Conservation (phyloP, 2,113 vertebrate genomes). For the Tinamus guttatus region DNA sequence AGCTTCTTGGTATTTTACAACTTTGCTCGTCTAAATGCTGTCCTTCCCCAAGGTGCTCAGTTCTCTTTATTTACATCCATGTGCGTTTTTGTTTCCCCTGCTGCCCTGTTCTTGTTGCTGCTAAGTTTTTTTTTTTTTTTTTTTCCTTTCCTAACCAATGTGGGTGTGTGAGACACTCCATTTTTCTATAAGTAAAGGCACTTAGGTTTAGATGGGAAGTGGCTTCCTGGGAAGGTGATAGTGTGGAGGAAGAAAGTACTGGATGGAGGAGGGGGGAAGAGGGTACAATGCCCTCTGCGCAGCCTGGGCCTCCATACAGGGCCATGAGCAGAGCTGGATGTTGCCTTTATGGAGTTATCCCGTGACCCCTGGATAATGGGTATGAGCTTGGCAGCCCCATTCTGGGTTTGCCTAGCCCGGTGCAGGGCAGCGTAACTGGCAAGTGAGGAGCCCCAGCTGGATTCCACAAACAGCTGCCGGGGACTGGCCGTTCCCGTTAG, state of each 20-base stretch:
- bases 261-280: not conserved
- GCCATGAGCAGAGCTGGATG: not conserved
- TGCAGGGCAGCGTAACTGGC: not conserved
- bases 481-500: not conserved
- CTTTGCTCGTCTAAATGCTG: constrained; percentile 3
- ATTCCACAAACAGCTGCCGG: not conserved
- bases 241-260: not conserved
- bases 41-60: constrained; percentile 13
- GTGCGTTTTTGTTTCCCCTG: constrained; percentile 39
- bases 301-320: not conserved
- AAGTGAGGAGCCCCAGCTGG: not conserved
- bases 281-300: accelerated
- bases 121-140: not conserved
- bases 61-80: constrained; percentile 49
- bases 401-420: not conserved
- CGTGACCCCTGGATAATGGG: not conserved
- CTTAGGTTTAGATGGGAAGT: not conserved
- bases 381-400: not conserved
- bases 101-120: constrained; percentile 14
- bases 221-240: not conserved
- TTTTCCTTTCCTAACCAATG: too few species aligned
- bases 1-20: not conserved
- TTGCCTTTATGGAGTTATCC: not conserved
- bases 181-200: not conserved
- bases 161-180: not conserved